Conservation (phyloP, 64 coral and sea anemone species). For the Pocillopora damicornis region DNA sequence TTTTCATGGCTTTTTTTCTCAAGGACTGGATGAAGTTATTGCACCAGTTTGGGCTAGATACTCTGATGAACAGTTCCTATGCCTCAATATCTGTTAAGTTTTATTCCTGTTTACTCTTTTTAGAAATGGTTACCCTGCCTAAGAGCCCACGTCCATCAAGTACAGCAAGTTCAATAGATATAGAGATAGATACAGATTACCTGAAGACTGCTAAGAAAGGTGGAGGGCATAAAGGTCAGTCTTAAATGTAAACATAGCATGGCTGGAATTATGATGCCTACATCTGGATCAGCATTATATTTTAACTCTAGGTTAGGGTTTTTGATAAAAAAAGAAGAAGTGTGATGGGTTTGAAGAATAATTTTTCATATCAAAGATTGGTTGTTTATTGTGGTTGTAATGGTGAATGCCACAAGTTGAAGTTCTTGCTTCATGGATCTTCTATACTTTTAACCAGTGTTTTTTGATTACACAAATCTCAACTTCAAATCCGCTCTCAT, state of each 20-base stretch:
- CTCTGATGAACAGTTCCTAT: neutral
- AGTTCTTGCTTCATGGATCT: too few species aligned
- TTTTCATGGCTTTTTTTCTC: too few species aligned
- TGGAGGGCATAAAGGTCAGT: slow-evolving; percentile 51
- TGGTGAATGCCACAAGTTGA: too few species aligned
- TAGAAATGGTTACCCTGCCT: slow-evolving; percentile 34
- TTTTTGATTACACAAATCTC: too few species aligned
- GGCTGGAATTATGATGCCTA: neutral
- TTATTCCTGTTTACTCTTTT: neutral
- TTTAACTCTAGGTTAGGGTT: too few species aligned
- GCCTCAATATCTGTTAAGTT: neutral
- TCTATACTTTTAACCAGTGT: too few species aligned
- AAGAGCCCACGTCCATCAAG: neutral
- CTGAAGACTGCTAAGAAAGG: slow-evolving; percentile 61
- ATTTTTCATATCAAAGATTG: too few species aligned
- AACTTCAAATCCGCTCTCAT: too few species aligned
- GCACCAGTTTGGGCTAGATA: neutral
- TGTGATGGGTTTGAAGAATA: too few species aligned
- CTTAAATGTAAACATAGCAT: neutral
- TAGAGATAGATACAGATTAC: slow-evolving; percentile 46
- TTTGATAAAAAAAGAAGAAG: too few species aligned
- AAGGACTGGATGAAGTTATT: neutral
- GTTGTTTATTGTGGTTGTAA: too few species aligned
- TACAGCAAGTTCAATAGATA: slow-evolving; percentile 8
- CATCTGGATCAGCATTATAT: too few species aligned